Conservation (phyloP, 2,113 vertebrate species). For the Chrysochloris asiatica region DNA sequence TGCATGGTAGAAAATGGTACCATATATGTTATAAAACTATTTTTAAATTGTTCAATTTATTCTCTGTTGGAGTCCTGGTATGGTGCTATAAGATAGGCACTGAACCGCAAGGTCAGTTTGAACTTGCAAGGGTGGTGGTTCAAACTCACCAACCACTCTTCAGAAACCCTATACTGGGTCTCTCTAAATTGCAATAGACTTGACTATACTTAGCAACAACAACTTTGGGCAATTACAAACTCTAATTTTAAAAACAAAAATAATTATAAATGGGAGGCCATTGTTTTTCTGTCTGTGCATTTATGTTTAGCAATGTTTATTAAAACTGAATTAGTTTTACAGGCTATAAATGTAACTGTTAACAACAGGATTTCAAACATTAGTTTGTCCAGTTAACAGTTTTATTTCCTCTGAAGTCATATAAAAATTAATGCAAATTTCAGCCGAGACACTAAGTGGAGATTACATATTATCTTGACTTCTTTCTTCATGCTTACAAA, state of each 20-base stretch:
- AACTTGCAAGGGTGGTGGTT: too few species aligned
- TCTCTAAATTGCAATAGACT: too few species aligned
- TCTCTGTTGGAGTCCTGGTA: too few species aligned
- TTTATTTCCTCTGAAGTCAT: background rate
- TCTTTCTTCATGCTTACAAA: background rate
- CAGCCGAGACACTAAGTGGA: background rate
- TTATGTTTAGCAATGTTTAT: slow-evolving; percentile 11
- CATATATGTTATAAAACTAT: slow-evolving; percentile 27
- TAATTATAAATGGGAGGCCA: too few species aligned
- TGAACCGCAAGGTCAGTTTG: too few species aligned
- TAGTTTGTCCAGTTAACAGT: background rate
- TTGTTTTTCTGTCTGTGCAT: background rate
- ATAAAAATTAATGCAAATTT: background rate
- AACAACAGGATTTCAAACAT: background rate
- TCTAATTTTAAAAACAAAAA: too few species aligned
- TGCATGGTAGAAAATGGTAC: background rate
- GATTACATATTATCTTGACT: background rate
- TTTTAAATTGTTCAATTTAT: slow-evolving; percentile 2
- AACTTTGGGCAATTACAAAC: background rate
- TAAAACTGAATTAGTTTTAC: background rate
- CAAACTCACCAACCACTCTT: too few species aligned
- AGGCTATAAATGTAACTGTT: background rate
- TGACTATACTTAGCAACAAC: too few species aligned
- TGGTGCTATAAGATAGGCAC: too few species aligned
- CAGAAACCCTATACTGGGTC: too few species aligned